Evolutionary conservation across 2,113 vertebrate genomes (phyloP), one percentile per base, ranked within the genome.

Genomic region (Noctilio leporinus): DNA sequence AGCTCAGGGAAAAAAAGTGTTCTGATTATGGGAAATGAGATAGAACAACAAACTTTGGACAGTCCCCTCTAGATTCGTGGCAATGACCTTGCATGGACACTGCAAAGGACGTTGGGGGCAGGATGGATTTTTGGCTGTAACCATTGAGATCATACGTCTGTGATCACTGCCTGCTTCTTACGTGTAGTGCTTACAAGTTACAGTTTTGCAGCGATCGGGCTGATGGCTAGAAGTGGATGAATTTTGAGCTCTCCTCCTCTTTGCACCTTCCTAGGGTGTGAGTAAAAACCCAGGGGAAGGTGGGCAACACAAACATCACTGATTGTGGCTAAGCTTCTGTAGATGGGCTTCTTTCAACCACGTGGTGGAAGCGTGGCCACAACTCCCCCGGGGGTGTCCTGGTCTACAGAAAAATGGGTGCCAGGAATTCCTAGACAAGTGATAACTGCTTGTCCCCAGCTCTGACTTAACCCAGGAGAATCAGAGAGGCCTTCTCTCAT

Each of bases 361-460:
- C 45, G 53, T 11, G 17, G 9, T 0, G 30, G 57, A 7, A 9
- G 24, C 2, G 17, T 0, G 1, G 53, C 40, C 20, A 49, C 17
- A 53, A 5, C 10, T n/a, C 45, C 30, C 12, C 35, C 22, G 2
- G 24, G 28, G 8, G 3, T 16, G 28, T 35, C 38, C 45, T 70
- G 49, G 53, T 38, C 22, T 38, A 22, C 24, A 19, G 53, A 51
- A 47, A 26, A 26, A 35, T 0, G 4, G 22, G 49, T 69, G 72
- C 11, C 11, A 45, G 43, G 30, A 57, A 24, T 12, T 59, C 93
- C 67, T 11, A 77, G 76, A 65, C 40, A 84, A 47, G n/a, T 26
- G 80, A 14, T 14, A 33, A 67, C 55, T 20, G 33, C 73, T n/a
- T 62, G 55, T 0, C 76, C 30, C 53, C 17, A 38, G 72, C 11